A percentile compares a stretch with the other conserved stretches of the same genome.
phyloP scores from a whole-genome alignment of 35 echinoderm and acorn worm species.

The Lytechinus pictus region DNA sequence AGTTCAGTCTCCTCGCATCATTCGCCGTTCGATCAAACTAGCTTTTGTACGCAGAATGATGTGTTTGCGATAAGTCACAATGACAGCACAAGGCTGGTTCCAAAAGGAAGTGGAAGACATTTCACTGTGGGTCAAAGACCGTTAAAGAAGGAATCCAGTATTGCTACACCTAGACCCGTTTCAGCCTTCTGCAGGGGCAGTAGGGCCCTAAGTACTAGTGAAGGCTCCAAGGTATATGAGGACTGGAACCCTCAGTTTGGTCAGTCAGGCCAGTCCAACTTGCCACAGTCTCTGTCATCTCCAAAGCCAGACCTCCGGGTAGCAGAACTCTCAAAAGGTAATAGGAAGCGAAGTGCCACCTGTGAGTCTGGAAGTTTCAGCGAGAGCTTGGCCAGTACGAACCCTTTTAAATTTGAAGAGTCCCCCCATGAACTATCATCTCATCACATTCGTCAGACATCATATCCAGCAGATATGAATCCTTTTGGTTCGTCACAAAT shows the following conservation, averaged over 20 bases:
- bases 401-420: not conserved
- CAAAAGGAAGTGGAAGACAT: not conserved
- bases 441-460: not conserved
- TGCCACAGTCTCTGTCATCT: not conserved
- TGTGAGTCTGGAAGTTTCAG: not conserved
- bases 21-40: not conserved
- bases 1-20: not conserved
- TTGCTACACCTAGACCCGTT: not conserved
- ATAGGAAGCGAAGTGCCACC: not conserved
- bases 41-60: conserved; percentile 3
- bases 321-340: not conserved
- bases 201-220: not conserved
- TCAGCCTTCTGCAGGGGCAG: not conserved
- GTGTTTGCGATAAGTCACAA: not conserved
- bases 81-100: not conserved
- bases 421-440: not conserved
- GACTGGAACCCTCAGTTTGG: not conserved
- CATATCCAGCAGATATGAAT: not conserved
- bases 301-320: not conserved
- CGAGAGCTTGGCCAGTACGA: not conserved
- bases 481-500: not conserved
- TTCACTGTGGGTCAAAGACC: conserved; percentile 1
- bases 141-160: not conserved
- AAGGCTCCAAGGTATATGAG: not conserved
- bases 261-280: not conserved